Percentiles rank a stretch among this genome's conserved stretches.
These are phyloP conservation scores for Maccullochella peelii DNA, from an alignment of 2,113 vertebrate species.

Conservation along the genomic window DNA sequence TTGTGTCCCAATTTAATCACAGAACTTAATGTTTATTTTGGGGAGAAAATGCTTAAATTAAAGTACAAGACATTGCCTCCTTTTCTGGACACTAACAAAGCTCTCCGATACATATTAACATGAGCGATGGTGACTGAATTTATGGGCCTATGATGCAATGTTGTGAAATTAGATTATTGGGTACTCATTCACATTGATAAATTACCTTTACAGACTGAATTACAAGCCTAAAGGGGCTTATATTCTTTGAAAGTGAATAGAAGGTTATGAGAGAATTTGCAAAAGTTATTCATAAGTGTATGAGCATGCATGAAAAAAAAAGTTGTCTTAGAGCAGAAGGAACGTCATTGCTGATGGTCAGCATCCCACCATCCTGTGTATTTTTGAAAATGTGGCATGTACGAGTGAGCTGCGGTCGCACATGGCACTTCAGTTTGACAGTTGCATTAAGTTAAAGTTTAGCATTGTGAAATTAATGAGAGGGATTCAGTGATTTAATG, in stretches of 20 bases:
- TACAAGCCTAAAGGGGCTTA: not conserved
- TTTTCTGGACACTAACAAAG: not conserved
- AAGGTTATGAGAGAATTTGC: conserved; percentile 6
- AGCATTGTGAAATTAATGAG: conserved; percentile 57
- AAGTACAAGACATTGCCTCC: not conserved
- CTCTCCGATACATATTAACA: not conserved
- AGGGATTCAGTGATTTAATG: conserved; percentile 40
- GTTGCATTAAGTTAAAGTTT: conserved; percentile 40
- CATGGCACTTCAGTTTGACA: conserved; percentile 22
- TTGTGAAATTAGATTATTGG: conserved; percentile 18
- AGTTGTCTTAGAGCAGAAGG: conserved; percentile 1
- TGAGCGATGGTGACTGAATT: not conserved
- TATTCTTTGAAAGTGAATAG: conserved; percentile 6
- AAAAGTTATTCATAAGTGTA: not conserved
- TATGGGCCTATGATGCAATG: conserved; percentile 11
- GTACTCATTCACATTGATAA: conserved; percentile 1
- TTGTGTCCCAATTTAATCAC: conserved; percentile 1
- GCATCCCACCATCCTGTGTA: not conserved
- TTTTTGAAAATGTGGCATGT: conserved; percentile 2
- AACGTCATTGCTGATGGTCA: not conserved
- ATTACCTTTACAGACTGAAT: conserved; percentile 9
- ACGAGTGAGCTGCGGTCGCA: not conserved
- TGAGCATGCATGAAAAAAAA: not conserved
- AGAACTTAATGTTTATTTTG: not conserved
- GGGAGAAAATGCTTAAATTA: not conserved